phyloP scores from a whole-genome alignment of 2,113 vertebrate genomes.

The Potamarius usumacintae region DNA sequence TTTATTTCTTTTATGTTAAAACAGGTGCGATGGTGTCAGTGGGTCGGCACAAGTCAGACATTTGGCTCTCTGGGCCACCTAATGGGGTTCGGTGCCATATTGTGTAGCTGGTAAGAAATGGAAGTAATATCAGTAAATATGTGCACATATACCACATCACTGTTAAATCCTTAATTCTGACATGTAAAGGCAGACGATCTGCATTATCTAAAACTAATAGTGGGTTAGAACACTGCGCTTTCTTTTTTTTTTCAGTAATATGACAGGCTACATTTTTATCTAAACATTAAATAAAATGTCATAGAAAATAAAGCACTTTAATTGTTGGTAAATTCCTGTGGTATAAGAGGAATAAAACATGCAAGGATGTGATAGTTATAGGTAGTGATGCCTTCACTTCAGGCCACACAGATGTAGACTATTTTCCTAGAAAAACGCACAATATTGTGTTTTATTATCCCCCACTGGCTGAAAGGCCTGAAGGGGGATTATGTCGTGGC shows the following conservation, averaged over 20 bases:
- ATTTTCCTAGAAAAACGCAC: background rate
- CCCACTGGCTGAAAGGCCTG: no score
- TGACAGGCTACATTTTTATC: background rate
- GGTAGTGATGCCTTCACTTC: background rate
- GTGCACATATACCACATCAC: background rate
- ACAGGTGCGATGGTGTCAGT: no score
- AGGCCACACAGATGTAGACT: background rate
- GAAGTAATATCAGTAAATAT: background rate
- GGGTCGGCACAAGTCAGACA: no score
- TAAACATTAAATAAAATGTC: background rate
- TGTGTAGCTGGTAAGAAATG: background rate
- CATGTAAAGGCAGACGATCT: background rate
- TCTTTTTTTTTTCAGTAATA: background rate
- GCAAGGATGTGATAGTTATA: background rate
- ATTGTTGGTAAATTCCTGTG: background rate
- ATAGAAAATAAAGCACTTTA: background rate
- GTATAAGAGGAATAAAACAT: background rate
- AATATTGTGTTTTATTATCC: background rate
- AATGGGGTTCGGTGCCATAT: no score
- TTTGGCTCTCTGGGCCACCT: no score
- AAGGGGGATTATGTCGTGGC: no score
- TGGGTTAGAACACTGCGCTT: no score
- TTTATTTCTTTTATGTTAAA: no score
- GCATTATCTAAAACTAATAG: background rate
- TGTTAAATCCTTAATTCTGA: background rate